Evolutionary conservation across 2,113 vertebrate species (phyloP).

Genomic region (Embiotoca jacksoni): DNA sequence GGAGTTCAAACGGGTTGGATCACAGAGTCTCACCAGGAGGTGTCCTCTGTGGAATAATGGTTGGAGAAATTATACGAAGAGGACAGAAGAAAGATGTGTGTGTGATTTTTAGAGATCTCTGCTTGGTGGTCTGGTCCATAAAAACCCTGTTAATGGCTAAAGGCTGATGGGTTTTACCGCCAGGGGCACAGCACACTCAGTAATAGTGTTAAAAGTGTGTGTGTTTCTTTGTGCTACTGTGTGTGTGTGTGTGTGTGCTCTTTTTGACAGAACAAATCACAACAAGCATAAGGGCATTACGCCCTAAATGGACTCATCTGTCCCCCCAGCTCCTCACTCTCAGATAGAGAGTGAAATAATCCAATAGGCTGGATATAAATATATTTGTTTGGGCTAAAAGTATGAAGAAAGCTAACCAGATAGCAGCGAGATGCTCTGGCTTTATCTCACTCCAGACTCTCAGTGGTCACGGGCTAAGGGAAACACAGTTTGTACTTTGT

Average conservation of each 20-base stretch:
- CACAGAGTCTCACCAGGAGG: too few relatives aligned
- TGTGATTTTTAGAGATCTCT: slow-evolving; percentile 38
- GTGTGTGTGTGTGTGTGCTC: slow-evolving; percentile 12
- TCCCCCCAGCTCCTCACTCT: slow-evolving; percentile 41
- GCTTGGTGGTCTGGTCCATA: slow-evolving; percentile 68
- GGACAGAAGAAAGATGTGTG: too few relatives aligned
- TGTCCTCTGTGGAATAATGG: too few relatives aligned
- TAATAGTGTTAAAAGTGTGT: slow-evolving; percentile 47
- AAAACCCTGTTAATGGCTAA: slow-evolving; percentile 63
- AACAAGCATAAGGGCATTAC: slow-evolving; percentile 58
- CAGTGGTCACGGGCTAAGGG: not conserved
- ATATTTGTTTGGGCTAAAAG: slow-evolving; percentile 61
- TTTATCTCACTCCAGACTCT: slow-evolving; percentile 15
- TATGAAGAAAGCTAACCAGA: slow-evolving; percentile 49
- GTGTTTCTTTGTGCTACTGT: not conserved
- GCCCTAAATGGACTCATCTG: slow-evolving; percentile 59
- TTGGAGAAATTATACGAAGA: too few relatives aligned
- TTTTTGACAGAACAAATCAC: slow-evolving; percentile 54
- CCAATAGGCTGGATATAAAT: slow-evolving; percentile 63
- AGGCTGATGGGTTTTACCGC: slow-evolving; percentile 63
- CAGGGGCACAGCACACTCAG: slow-evolving; percentile 45
- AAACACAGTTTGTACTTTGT: not conserved
- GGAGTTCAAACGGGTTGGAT: too few relatives aligned
- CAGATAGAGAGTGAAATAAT: slow-evolving; percentile 62
- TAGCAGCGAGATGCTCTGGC: slow-evolving; percentile 3